phyloP scores from a whole-genome alignment of 2,113 vertebrate genomes.

The Pteropus alecto region DNA sequence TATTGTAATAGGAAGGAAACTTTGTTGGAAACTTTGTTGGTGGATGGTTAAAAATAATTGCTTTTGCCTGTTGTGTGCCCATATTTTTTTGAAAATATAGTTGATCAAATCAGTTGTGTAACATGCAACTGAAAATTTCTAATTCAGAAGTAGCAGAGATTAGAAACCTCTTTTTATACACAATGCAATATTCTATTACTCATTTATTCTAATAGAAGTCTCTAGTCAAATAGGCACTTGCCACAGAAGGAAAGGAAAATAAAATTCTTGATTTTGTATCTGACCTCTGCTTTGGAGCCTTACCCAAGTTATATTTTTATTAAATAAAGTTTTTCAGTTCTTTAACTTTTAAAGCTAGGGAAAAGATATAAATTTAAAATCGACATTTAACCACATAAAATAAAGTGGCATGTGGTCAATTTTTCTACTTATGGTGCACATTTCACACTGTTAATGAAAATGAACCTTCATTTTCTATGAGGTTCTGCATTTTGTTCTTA shows the following conservation, averaged over 20 bases:
- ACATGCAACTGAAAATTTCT: neutral
- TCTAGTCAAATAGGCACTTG: neutral
- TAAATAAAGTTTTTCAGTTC: neutral
- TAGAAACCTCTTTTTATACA: neutral
- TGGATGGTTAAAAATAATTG: neutral
- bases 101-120: neutral
- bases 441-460: neutral
- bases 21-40: neutral
- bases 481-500: neutral
- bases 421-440: neutral
- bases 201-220: neutral
- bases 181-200: neutral
- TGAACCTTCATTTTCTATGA: neutral
- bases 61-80: fast-evolving
- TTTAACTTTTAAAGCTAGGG: slow-evolving; percentile 13
- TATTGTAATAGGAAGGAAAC: neutral
- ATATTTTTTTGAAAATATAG: neutral
- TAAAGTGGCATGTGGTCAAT: neutral
- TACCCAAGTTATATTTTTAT: neutral
- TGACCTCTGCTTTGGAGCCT: neutral
- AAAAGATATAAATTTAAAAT: slow-evolving; percentile 1
- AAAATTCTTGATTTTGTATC: neutral
- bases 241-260: neutral
- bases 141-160: neutral
- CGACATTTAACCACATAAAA: neutral